Evolutionary conservation across 1,140 invertebrate species (phyloP), one percentile per base, ranked within the genome.

Genomic region (Bactericera cockerelli): DNA sequence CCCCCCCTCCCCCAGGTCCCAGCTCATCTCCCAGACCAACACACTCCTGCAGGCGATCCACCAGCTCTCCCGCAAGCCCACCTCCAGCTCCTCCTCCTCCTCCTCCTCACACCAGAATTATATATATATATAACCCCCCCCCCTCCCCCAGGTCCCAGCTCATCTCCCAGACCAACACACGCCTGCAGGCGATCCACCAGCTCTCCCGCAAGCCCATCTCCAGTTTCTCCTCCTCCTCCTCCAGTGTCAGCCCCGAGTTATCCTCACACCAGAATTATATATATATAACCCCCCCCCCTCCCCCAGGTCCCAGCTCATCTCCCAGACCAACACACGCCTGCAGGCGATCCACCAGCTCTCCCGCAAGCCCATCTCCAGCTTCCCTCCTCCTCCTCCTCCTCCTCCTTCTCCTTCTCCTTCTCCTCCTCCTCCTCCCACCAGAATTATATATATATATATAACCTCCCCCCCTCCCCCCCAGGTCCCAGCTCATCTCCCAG

Each of bases 141-240:
- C n/a, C n/a, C n/a, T n/a, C n/a, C n/a, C n/a, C n/a, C n/a, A 77
- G 84, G 66, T 87, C 85, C 54, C 87, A 93, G 70, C 71, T 94
- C 22, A 93, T 95, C 63, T 72, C 76, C 2, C 83, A 87, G 63
- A 89, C 86, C 69, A 70, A 75, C 1, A 89, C 93, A 63, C 69
- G 93, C 4, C 81, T 87, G 1, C 79, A 85, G 63, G 84, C 87
- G 75, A 90, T 93, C 65, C 79, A 87, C 66, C 82, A 88, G 69
- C 79, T 91, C 26, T 77, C 86, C 19, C 84, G 84, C 64, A 90
- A 90, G 71, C 89, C 89, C 1, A 89, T 91, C 81, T 80, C 86
- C 1, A 89, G 83, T 67, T 92, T 93, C 16, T 2, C 19, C 49
- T 36, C 2, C 26, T 64, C 6, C n/a, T n/a, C 2, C 10, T n/a